Base-by-base conservation (phyloP, 2,888 invertebrate genomes). In the Drosophila leonis region DNA sequence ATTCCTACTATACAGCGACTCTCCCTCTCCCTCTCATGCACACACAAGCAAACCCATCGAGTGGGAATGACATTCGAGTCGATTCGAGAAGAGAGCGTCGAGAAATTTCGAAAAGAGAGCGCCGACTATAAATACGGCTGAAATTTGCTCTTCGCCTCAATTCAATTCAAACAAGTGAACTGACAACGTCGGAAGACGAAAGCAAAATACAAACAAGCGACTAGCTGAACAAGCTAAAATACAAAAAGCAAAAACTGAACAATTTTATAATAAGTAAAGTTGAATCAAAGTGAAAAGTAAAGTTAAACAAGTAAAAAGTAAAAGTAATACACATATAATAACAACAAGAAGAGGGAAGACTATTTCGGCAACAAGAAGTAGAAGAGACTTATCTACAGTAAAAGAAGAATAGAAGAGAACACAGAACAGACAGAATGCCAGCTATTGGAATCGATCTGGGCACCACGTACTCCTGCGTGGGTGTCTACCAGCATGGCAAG, bases 401-500 rank as follows among this genome's bases (percentile, higher is more conserved):
- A 31, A 8, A 31, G 29, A 31, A 55, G 9, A 20, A 18, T 13
- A 2, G 9, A 20, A 64, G 12, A 46, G 46, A 41, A 9, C 20
- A 41, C 44, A 65, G 27, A 66, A n/a, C 1, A 35, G 51, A 57
- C 31, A 89, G 56, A 91, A 91, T 93, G 90, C 94, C 95, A 81
- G 95, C 83, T 44, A 95, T 97, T 82, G 97, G 97, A 75, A 91
- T 92, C 63, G 90, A 90, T 69, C 78, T 90, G 82, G 90, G 91
- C 64, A 90, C 90, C 77, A 90, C 90, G 57, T 98, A 96, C 93
- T 97, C 97, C 62, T 97, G 97, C 91, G 97, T 97, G 57, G 97
- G 96, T 51, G 96, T 97, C 24, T 97, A 96, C 94, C 96, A 96
- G 88, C 95, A 97, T 90, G 96, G 97, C 63, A 96, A 97, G 92